Evolutionary conservation across 2,888 invertebrate species (phyloP).

Genomic region (Euclidia mi): DNA sequence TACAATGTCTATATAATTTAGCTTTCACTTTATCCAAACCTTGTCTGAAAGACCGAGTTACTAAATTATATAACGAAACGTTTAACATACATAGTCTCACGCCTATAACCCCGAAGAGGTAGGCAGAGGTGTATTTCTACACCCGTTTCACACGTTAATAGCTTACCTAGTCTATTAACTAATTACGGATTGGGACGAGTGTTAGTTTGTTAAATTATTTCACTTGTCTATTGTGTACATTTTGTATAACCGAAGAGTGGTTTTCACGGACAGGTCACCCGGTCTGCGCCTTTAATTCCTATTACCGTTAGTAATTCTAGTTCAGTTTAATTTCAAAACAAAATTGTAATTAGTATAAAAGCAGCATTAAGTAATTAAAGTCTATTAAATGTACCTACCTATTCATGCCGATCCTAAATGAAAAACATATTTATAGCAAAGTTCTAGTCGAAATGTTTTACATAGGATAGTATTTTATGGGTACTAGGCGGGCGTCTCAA

Average conservation of each 20-base stretch:
- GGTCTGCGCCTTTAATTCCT: too few species aligned
- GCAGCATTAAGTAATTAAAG: constrained; percentile 30
- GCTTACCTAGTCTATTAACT: constrained; percentile 33
- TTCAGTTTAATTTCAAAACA: too few species aligned
- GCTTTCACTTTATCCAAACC: constrained; percentile 50
- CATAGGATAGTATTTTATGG: constrained; percentile 9
- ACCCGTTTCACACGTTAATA: constrained; percentile 1
- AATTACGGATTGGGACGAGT: constrained; percentile 30
- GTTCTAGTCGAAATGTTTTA: constrained; percentile 20
- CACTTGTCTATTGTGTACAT: neutral
- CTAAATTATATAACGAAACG: constrained; percentile 19
- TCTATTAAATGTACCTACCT: constrained; percentile 20
- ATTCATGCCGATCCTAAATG: constrained; percentile 1
- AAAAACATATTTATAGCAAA: too few species aligned
- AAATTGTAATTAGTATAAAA: constrained; percentile 4
- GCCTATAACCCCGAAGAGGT: too few species aligned
- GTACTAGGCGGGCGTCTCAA: constrained; percentile 33
- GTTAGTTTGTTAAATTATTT: neutral
- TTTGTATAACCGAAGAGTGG: neutral
- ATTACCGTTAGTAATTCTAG: too few species aligned
- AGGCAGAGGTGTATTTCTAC: too few species aligned
- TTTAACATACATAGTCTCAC: too few species aligned
- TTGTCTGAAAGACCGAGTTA: constrained; percentile 32
- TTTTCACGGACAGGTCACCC: constrained; percentile 5
- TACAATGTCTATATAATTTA: constrained; percentile 59